Evolutionary conservation across 2,888 invertebrate genomes (phyloP).

Genomic region (Megamerina dolium): DNA sequence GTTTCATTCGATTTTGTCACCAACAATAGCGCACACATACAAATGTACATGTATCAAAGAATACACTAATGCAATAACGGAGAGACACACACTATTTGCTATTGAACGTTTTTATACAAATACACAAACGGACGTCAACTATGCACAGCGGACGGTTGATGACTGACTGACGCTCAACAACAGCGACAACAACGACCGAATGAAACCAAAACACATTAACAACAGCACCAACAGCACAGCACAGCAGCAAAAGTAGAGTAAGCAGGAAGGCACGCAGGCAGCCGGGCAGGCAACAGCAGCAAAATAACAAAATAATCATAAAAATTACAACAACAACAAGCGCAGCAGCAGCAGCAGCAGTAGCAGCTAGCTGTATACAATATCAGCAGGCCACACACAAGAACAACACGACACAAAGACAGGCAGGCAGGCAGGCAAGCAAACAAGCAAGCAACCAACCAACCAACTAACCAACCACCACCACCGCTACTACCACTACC

Average conservation of each 20-base stretch:
- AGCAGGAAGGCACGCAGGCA: constrained; percentile 4
- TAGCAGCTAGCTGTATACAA: background rate
- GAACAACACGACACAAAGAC: background rate
- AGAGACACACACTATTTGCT: too few relatives aligned
- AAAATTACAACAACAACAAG: constrained; percentile 8
- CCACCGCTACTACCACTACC: constrained; percentile 10
- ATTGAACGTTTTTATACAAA: too few relatives aligned
- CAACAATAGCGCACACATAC: constrained; percentile 4
- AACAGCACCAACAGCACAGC: too few relatives aligned
- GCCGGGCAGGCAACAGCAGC: constrained; percentile 16
- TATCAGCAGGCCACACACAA: background rate
- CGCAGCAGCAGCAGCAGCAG: constrained; percentile 1
- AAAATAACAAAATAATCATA: constrained; percentile 11
- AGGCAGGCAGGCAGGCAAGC: background rate
- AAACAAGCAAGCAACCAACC: constrained; percentile 9
- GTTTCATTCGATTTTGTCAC: constrained; percentile 10
- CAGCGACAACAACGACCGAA: constrained; percentile 4
- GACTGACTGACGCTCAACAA: too few relatives aligned
- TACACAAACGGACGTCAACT: too few relatives aligned
- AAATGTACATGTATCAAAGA: background rate
- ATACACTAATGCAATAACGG: too few relatives aligned
- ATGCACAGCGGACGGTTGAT: too few relatives aligned
- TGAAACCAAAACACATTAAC: too few relatives aligned
- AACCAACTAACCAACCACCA: constrained; percentile 12
- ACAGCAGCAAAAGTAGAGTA: too few relatives aligned